Evolutionary conservation across 1,140 invertebrate genomes (phyloP).

Genomic region (Heliconius hewitsoni): DNA sequence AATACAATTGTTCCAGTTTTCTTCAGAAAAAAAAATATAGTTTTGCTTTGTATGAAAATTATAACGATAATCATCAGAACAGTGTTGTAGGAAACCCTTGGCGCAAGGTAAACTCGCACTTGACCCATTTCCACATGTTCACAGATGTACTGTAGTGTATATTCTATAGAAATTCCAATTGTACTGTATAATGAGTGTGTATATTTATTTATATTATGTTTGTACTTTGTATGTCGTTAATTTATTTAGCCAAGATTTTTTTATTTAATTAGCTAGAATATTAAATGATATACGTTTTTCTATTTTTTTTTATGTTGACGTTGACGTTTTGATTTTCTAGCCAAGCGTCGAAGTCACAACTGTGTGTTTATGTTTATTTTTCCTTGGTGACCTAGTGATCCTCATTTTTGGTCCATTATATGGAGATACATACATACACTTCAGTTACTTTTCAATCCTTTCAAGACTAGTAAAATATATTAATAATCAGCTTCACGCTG

Average conservation of each 20-base stretch:
- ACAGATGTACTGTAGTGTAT: not conserved
- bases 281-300: not conserved
- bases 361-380: too few species aligned
- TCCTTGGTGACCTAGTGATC: too few species aligned
- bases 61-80: slow-evolving; percentile 1
- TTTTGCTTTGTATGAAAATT: slow-evolving; percentile 4
- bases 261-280: not conserved
- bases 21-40: not conserved
- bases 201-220: not conserved
- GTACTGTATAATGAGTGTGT: not conserved
- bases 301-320: not conserved
- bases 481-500: too few species aligned
- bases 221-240: not conserved
- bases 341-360: too few species aligned
- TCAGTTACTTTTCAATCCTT: too few species aligned
- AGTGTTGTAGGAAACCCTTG: slow-evolving; percentile 11
- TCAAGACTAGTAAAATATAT: too few species aligned
- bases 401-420: too few species aligned
- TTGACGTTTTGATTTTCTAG: too few species aligned
- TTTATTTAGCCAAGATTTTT: not conserved
- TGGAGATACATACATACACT: too few species aligned
- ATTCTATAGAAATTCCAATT: slow-evolving; percentile 9
- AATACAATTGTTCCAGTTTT: not conserved
- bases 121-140: slow-evolving; percentile 6
- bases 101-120: slow-evolving; percentile 7